Percentiles rank a stretch among this genome's conserved stretches.
phyloP scores from a whole-genome alignment of 2,113 vertebrate species.

The Plestiodon gilberti region DNA sequence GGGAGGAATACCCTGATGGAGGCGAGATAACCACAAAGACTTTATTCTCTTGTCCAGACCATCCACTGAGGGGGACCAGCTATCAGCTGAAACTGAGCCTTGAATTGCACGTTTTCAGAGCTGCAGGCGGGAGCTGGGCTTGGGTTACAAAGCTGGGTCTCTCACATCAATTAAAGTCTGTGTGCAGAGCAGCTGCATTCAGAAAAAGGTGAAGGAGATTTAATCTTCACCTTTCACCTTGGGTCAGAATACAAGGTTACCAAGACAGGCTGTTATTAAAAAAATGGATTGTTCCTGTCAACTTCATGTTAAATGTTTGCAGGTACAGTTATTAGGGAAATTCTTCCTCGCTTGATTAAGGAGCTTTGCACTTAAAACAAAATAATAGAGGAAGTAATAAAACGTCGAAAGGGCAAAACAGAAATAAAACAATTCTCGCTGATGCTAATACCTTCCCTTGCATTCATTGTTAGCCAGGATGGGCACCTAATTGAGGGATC shows the following conservation, averaged over 20 bases:
- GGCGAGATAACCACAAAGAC: conserved; percentile 75
- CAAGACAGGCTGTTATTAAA: conserved; percentile 72
- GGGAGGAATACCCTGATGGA: conserved; percentile 63
- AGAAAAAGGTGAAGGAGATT: conserved; percentile 78
- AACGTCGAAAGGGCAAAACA: conserved; percentile 53
- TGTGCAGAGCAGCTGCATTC: conserved; percentile 78
- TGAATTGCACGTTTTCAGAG: conserved; percentile 75
- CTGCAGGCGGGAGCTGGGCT: conserved; percentile 72
- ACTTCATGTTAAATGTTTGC: conserved; percentile 64
- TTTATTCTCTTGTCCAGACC: conserved; percentile 75
- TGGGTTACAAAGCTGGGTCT: conserved; percentile 77
- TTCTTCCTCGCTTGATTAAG: conserved; percentile 38
- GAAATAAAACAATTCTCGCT: conserved; percentile 45
- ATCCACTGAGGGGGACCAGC: conserved; percentile 67
- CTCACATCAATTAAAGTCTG: conserved; percentile 76
- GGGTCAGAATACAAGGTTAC: conserved; percentile 78
- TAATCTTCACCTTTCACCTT: conserved; percentile 80
- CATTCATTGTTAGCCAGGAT: conserved; percentile 8
- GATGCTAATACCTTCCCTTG: conserved; percentile 24
- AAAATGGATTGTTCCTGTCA: conserved; percentile 70
- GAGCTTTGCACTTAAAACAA: conserved; percentile 42
- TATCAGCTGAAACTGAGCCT: conserved; percentile 78
- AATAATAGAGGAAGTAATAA: conserved; percentile 53
- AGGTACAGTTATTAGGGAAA: conserved; percentile 45
- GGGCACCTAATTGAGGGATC: not conserved